Evolutionary conservation across 2,888 invertebrate genomes (phyloP).

Genomic region (Drosophila engyochracea): DNA sequence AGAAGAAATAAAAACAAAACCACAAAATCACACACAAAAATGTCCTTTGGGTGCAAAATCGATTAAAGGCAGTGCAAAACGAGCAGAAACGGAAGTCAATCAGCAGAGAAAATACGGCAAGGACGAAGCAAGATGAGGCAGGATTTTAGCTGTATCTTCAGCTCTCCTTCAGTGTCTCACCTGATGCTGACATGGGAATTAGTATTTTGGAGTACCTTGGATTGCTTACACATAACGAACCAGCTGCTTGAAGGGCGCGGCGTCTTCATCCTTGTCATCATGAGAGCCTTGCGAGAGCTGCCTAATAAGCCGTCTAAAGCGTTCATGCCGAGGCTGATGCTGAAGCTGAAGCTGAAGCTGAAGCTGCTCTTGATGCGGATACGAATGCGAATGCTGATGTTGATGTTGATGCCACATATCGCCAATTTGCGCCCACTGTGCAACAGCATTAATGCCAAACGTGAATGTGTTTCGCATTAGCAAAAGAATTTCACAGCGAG

Average conservation of each 20-base stretch:
- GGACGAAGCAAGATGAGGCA: background rate
- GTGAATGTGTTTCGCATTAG: slow-evolving; percentile 81
- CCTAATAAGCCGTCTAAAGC: slow-evolving; percentile 68
- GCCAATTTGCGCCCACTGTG: slow-evolving; percentile 64
- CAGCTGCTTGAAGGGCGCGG: background rate
- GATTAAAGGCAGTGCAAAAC: slow-evolving; percentile 76
- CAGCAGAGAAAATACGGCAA: slow-evolving; percentile 57
- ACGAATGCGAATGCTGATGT: slow-evolving; percentile 11
- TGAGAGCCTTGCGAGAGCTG: slow-evolving; percentile 25
- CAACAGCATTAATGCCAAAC: slow-evolving; percentile 68
- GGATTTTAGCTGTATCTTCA: background rate
- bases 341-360: slow-evolving; percentile 2
- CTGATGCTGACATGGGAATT: slow-evolving; percentile 78
- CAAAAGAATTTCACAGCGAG: slow-evolving; percentile 63
- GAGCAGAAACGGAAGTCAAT: slow-evolving; percentile 80
- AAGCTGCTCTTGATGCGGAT: background rate
- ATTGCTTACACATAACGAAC: slow-evolving; percentile 56
- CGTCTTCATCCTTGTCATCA: slow-evolving; percentile 32
- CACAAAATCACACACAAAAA: slow-evolving; percentile 63
- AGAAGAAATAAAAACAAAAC: slow-evolving; percentile 45
- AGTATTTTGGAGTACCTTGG: slow-evolving; percentile 51
- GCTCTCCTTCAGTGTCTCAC: slow-evolving; percentile 31
- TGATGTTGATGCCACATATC: slow-evolving; percentile 51
- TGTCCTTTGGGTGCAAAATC: slow-evolving; percentile 84
- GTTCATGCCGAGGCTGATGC: slow-evolving; percentile 16